Conservation (phyloP, 2,888 invertebrate species). For the Myopa tessellatipennis region DNA sequence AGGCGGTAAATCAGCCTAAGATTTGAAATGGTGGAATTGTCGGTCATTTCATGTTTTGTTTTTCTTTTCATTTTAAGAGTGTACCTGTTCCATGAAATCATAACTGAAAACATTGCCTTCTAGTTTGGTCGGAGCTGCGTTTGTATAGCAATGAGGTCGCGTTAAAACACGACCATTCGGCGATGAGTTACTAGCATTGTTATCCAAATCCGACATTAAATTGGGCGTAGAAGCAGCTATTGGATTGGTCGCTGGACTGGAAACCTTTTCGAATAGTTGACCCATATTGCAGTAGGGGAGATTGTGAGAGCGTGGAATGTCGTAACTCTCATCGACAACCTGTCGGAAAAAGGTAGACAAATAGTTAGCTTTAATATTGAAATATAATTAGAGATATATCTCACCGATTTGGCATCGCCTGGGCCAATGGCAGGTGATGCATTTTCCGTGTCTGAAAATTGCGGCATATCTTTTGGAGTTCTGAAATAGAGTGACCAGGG, state of each 20-base stretch:
- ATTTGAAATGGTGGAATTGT: background rate
- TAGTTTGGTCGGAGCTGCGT: constrained; percentile 70
- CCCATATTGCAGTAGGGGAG: constrained; percentile 67
- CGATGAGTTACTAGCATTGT: constrained; percentile 46
- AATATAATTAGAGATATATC: background rate
- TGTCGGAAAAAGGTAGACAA: background rate
- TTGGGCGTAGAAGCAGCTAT: constrained; percentile 67
- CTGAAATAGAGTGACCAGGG: constrained; percentile 47
- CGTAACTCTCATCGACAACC: constrained; percentile 73
- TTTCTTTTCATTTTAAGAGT: background rate
- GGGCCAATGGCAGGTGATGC: constrained; percentile 68
- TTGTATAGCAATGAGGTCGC: constrained; percentile 70
- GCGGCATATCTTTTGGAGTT: constrained; percentile 62
- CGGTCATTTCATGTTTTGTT: background rate
- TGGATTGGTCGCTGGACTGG: constrained; percentile 61
- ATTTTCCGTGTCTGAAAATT: constrained; percentile 68
- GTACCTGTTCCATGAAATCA: constrained; percentile 68
- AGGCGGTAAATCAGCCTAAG: constrained; percentile 71
- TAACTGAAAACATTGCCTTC: constrained; percentile 70
- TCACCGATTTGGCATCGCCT: constrained; percentile 61
- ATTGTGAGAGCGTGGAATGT: constrained; percentile 78
- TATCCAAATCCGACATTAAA: constrained; percentile 57
- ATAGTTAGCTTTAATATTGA: too few relatives aligned
- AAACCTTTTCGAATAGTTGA: constrained; percentile 59
- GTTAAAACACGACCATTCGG: constrained; percentile 58